Evolutionary conservation across 2,888 invertebrate species (phyloP).

Genomic region (Gortyna flavago): DNA sequence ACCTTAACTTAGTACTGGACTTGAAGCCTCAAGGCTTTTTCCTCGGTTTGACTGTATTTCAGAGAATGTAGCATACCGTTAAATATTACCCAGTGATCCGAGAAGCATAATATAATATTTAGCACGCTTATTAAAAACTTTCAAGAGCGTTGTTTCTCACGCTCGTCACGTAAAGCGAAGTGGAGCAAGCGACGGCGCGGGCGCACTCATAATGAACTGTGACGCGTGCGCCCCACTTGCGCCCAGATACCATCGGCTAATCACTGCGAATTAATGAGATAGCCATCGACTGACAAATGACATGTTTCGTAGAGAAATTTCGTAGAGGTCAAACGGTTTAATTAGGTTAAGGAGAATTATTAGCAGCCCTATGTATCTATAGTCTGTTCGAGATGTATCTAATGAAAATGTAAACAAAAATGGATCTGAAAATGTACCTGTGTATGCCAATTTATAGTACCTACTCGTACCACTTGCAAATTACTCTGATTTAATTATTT

Average conservation of each 20-base stretch:
- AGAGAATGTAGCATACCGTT: neutral
- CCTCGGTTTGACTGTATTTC: neutral
- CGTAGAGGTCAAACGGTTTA: slow-evolving; percentile 49
- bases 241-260: slow-evolving; percentile 76
- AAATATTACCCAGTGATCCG: slow-evolving; percentile 21
- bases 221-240: slow-evolving; percentile 77
- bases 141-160: slow-evolving; percentile 66
- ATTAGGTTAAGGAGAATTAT: slow-evolving; percentile 30
- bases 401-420: neutral
- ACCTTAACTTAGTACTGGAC: neutral
- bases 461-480: neutral
- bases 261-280: slow-evolving; percentile 77
- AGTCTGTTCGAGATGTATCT: neutral
- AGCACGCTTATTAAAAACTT: slow-evolving; percentile 61
- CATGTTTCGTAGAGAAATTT: slow-evolving; percentile 47
- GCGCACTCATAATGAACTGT: slow-evolving; percentile 71
- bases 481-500: neutral
- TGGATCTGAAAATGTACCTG: neutral
- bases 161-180: slow-evolving; percentile 74
- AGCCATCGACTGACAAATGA: slow-evolving; percentile 66
- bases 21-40: neutral
- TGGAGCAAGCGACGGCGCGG: slow-evolving; percentile 70
- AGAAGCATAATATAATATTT: slow-evolving; percentile 54
- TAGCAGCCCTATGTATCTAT: neutral
- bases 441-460: neutral